Conservation (phyloP, 2,797 vertebrate genomes). For the Anabas testudineus region DNA sequence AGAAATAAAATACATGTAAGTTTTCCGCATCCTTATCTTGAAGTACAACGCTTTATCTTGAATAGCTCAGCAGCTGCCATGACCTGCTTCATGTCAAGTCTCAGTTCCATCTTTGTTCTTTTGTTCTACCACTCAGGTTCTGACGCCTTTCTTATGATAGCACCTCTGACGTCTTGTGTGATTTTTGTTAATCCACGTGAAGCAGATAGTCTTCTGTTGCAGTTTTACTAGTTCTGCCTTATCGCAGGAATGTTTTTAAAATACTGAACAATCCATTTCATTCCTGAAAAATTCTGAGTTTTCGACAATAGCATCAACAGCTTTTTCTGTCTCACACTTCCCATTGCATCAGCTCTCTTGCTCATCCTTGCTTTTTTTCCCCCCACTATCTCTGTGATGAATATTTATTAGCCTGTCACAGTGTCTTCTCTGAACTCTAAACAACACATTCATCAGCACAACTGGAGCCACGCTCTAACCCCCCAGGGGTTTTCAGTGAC, state of each 20-base stretch:
- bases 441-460: slow-evolving; percentile 74
- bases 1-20: slow-evolving; percentile 13
- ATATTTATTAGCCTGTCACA: slow-evolving; percentile 75
- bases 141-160: slow-evolving; percentile 25
- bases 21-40: slow-evolving; percentile 1
- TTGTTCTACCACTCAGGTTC: slow-evolving; percentile 23
- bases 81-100: slow-evolving; percentile 14
- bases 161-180: slow-evolving; percentile 28
- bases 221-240: slow-evolving; percentile 9
- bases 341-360: slow-evolving; percentile 51
- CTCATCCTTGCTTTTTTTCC: slow-evolving; percentile 26
- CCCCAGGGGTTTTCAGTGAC: slow-evolving; percentile 47
- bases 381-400: slow-evolving; percentile 51
- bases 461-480: slow-evolving; percentile 46
- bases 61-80: slow-evolving; percentile 11
- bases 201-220: neutral
- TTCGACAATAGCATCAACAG: slow-evolving; percentile 31
- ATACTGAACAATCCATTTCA: slow-evolving; percentile 1
- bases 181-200: slow-evolving; percentile 19
- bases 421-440: slow-evolving; percentile 67
- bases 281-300: slow-evolving; percentile 19
- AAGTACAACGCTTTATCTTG: slow-evolving; percentile 17
- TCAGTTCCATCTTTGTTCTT: slow-evolving; percentile 33
- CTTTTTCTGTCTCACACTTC: slow-evolving; percentile 30
- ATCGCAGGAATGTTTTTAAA: slow-evolving; percentile 16